These are phyloP conservation scores for Clistopyga incitator DNA, from an alignment of 2,888 invertebrate species.

Conservation along the genomic window DNA sequence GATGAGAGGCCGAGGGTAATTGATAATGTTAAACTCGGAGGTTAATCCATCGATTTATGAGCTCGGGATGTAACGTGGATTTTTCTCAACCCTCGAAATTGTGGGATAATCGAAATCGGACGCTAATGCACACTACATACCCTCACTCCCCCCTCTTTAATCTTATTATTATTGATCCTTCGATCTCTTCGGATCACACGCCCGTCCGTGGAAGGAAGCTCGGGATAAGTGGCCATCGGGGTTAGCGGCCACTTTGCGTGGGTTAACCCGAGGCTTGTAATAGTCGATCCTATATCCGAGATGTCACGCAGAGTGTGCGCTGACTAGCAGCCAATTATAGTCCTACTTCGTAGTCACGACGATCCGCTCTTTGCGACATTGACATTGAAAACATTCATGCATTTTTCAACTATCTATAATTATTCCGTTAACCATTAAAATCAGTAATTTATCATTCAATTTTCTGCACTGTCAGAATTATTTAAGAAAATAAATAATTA, in stretches of 20 bases:
- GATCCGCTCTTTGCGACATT: background rate
- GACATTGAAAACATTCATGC: too few relatives aligned
- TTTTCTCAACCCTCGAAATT: slow-evolving; percentile 72
- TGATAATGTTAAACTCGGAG: slow-evolving; percentile 82
- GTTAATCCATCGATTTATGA: slow-evolving; percentile 83
- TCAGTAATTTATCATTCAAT: background rate
- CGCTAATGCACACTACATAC: slow-evolving; percentile 65
- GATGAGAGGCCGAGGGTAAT: slow-evolving; percentile 76
- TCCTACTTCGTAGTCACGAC: slow-evolving; percentile 26
- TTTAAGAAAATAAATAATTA: too few relatives aligned
- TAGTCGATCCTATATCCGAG: slow-evolving; percentile 58
- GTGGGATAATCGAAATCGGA: slow-evolving; percentile 71
- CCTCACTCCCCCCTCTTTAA: slow-evolving; percentile 60
- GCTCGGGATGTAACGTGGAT: slow-evolving; percentile 75
- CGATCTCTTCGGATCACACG: slow-evolving; percentile 56
- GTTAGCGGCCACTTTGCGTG: slow-evolving; percentile 68
- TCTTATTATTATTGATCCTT: slow-evolving; percentile 63
- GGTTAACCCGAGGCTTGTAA: slow-evolving; percentile 53
- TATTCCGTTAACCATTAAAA: background rate
- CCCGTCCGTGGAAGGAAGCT: slow-evolving; percentile 54
- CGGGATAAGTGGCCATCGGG: slow-evolving; percentile 69
- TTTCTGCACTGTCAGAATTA: background rate
- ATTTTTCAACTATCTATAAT: too few relatives aligned
- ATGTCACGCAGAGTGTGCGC: slow-evolving; percentile 61
- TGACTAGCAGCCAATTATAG: slow-evolving; percentile 57